Evolutionary conservation across 1,140 invertebrate species (phyloP).

Genomic region (Ostrea denselamellosa): DNA sequence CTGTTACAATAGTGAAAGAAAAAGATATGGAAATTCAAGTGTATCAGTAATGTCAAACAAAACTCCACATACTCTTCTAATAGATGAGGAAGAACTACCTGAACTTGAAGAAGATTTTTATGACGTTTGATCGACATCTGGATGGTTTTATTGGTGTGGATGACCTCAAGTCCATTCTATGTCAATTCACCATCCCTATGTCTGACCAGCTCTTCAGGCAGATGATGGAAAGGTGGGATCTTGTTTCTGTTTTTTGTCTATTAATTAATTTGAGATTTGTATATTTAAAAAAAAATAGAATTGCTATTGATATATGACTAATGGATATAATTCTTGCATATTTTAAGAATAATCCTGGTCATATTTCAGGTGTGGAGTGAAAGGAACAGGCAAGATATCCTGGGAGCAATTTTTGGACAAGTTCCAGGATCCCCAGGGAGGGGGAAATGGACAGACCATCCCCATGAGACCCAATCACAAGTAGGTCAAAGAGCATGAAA

Average conservation of each 20-base stretch:
- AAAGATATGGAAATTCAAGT: too few relatives aligned
- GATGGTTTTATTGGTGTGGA: constrained; percentile 74
- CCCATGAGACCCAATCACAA: constrained; percentile 75
- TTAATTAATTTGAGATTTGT: neutral
- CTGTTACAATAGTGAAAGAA: too few relatives aligned
- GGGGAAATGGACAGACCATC: constrained; percentile 76
- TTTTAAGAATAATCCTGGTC: neutral
- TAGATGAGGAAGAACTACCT: constrained; percentile 75
- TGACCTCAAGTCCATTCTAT: constrained; percentile 73
- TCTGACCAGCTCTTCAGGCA: constrained; percentile 74
- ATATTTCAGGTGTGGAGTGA: constrained; percentile 71
- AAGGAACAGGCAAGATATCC: constrained; percentile 70
- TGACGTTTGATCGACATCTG: constrained; percentile 71
- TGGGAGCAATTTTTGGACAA: constrained; percentile 77
- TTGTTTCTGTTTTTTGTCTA: neutral
- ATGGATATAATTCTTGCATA: neutral
- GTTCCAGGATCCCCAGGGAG: constrained; percentile 71
- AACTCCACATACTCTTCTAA: constrained; percentile 12
- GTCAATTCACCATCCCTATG: constrained; percentile 76
- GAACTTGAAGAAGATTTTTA: constrained; percentile 74
- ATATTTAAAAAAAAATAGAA: neutral
- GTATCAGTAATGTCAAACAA: too few relatives aligned
- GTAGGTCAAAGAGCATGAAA: constrained; percentile 59
- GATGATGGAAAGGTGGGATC: constrained; percentile 73
- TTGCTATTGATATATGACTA: neutral